A percentile compares a stretch with the other conserved stretches of the same genome.
phyloP scores from a whole-genome alignment of 2,113 vertebrate genomes.

The Oreocharis arfaki region DNA sequence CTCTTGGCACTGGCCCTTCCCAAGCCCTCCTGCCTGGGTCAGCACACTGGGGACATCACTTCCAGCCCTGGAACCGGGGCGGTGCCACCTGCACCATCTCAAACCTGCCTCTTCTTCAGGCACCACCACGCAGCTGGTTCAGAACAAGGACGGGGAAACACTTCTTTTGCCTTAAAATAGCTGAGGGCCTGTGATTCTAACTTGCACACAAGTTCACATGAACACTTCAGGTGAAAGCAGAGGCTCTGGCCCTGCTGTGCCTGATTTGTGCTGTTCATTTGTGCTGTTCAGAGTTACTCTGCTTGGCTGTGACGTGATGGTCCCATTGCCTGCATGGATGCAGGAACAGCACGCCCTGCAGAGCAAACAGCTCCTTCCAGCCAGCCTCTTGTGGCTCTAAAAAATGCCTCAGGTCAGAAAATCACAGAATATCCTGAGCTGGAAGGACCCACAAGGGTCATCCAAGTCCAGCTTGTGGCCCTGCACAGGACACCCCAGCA shows the following conservation, averaged over 20 bases:
- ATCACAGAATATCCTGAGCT: neutral
- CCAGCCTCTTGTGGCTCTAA: neutral
- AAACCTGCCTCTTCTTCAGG: neutral
- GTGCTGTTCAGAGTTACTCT: neutral
- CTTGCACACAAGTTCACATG: neutral
- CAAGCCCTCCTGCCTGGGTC: neutral
- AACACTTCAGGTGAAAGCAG: neutral
- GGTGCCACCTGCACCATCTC: neutral
- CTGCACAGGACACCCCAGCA: neutral
- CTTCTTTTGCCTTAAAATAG: neutral
- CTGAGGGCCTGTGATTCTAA: rapidly evolving
- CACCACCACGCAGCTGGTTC: rapidly evolving
- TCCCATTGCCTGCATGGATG: neutral
- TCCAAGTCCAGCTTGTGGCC: neutral
- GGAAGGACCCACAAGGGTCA: neutral
- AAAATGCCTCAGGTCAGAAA: neutral
- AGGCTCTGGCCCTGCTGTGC: neutral
- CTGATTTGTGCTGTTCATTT: neutral
- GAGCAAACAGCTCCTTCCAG: neutral
- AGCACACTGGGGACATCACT: neutral
- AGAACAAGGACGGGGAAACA: neutral
- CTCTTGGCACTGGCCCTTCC: neutral
- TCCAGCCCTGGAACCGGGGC: rapidly evolving
- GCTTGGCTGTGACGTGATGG: rapidly evolving
- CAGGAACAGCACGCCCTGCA: rapidly evolving